These are phyloP conservation scores for Andricus curvator DNA, from an alignment of 2,888 invertebrate genomes.

Conservation along the genomic window DNA sequence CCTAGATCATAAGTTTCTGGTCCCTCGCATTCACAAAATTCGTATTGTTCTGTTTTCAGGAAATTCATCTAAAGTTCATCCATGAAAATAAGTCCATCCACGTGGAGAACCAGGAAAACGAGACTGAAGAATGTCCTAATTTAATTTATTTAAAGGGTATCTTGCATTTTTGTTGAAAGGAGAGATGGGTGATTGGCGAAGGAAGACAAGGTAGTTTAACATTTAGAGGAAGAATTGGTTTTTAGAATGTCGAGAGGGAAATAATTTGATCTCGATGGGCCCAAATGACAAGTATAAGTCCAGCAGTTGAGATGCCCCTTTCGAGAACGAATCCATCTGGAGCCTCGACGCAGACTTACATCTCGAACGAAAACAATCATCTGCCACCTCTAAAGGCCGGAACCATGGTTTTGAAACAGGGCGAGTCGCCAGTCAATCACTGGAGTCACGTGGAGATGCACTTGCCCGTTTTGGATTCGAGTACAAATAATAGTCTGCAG, in stretches of 20 bases:
- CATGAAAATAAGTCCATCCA: background rate
- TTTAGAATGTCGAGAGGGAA: slow-evolving; percentile 20
- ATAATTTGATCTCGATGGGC: slow-evolving; percentile 55
- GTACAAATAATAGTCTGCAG: slow-evolving; percentile 71
- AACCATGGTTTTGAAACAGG: slow-evolving; percentile 76
- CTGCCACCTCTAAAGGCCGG: slow-evolving; percentile 78
- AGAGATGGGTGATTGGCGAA: slow-evolving; percentile 5
- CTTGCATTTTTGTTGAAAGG: slow-evolving; percentile 22
- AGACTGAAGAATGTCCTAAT: slow-evolving; percentile 54
- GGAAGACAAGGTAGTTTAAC: background rate
- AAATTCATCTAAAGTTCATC: background rate
- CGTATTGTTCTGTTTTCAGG: background rate
- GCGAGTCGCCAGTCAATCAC: slow-evolving; percentile 74
- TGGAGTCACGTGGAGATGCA: slow-evolving; percentile 57
- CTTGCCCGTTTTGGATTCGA: slow-evolving; percentile 69
- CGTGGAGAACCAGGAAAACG: slow-evolving; percentile 43
- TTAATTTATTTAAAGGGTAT: slow-evolving; percentile 53
- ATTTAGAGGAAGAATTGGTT: background rate
- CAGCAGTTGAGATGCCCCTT: slow-evolving; percentile 77
- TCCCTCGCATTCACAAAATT: background rate
- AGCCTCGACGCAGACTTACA: slow-evolving; percentile 73
- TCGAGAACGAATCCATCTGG: slow-evolving; percentile 79
- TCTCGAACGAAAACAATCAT: slow-evolving; percentile 78
- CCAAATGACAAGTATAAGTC: slow-evolving; percentile 68
- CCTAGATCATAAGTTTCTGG: background rate